Percentiles rank a stretch among this genome's conserved stretches.
Evolutionary conservation across 2,113 vertebrate genomes (phyloP).

Genomic region (Conger conger): DNA sequence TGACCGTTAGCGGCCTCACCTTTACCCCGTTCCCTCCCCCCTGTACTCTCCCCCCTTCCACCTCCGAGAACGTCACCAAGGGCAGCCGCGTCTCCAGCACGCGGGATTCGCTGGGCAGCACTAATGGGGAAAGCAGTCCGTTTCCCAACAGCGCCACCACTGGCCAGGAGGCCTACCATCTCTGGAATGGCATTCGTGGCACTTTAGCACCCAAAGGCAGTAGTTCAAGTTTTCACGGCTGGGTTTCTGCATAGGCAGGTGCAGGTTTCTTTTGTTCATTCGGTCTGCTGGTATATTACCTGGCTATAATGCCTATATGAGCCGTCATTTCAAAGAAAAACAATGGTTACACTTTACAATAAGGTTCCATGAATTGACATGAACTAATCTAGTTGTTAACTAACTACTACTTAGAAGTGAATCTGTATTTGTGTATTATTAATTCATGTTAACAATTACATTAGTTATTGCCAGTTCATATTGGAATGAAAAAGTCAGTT

Average conservation of each 20-base stretch:
- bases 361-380: too few species aligned
- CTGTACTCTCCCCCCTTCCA: conserved; percentile 27
- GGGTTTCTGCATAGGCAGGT: neutral
- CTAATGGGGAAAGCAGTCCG: conserved; percentile 41
- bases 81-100: conserved; percentile 46
- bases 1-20: neutral
- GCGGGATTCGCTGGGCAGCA: conserved; percentile 44
- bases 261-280: neutral
- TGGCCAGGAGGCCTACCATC: conserved; percentile 75
- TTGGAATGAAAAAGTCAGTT: too few species aligned
- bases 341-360: too few species aligned
- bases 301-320: too few species aligned
- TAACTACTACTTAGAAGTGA: too few species aligned
- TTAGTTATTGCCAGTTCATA: too few species aligned
- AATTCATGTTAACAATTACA: too few species aligned
- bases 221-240: conserved; percentile 45
- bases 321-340: too few species aligned
- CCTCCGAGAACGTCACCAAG: conserved; percentile 55
- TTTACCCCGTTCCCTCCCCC: conserved; percentile 48
- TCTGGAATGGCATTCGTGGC: conserved; percentile 66
- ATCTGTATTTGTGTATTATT: too few species aligned
- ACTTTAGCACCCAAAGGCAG: conserved; percentile 66
- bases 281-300: neutral
- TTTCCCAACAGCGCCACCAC: conserved; percentile 67
- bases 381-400: too few species aligned